phyloP scores from a whole-genome alignment of 2,888 invertebrate genomes.

The Drosophila tripunctata region DNA sequence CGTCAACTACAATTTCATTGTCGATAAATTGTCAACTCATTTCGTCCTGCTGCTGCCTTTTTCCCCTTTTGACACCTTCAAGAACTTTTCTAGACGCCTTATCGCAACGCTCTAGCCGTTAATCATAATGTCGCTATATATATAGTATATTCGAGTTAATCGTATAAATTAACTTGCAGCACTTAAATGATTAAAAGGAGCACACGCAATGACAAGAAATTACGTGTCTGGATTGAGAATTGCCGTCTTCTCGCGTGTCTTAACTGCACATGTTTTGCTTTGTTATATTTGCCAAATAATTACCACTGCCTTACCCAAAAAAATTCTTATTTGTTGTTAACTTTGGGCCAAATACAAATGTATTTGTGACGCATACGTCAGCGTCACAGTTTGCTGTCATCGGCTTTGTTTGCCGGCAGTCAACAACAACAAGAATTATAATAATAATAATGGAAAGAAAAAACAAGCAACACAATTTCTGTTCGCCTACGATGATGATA shows the following conservation, averaged over 20 bases:
- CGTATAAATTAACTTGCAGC: conserved; percentile 36
- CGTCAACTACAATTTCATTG: background rate
- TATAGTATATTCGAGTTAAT: conserved; percentile 14
- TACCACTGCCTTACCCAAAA: conserved; percentile 2
- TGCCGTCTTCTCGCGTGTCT: conserved; percentile 21
- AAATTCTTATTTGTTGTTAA: conserved; percentile 3
- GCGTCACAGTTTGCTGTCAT: conserved; percentile 24
- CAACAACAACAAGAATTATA: background rate
- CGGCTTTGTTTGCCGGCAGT: conserved; percentile 15
- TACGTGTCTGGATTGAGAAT: conserved; percentile 18
- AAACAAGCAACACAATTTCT: conserved; percentile 2
- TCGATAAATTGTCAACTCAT: background rate
- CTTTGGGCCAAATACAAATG: conserved; percentile 21
- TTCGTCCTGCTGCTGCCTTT: no score
- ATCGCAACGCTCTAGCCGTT: conserved; percentile 10
- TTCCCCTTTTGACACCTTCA: background rate
- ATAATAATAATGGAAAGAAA: conserved; percentile 5
- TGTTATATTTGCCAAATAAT: conserved; percentile 25
- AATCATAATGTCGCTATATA: conserved; percentile 19
- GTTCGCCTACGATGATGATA: conserved; percentile 30
- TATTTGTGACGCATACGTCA: conserved; percentile 56
- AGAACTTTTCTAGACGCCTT: conserved; percentile 34
- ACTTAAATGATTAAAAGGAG: conserved; percentile 45
- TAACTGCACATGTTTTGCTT: conserved; percentile 8
- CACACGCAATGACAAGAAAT: conserved; percentile 34